Conservation (phyloP, 2,888 invertebrate species). For the Callyntrura sp. region DNA sequence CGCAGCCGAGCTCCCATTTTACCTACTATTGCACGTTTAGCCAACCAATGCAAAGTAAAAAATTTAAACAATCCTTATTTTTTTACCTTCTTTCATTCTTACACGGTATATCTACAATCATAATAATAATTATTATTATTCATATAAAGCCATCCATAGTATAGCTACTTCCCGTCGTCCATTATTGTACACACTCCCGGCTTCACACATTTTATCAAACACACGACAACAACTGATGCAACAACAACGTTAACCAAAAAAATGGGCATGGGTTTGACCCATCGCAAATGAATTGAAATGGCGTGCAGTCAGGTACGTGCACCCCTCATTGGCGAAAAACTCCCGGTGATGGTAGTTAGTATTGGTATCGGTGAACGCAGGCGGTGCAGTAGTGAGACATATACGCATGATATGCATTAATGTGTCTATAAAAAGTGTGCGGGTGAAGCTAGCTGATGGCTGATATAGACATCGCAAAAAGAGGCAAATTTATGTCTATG, state of each 20-base stretch:
- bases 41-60: constrained; percentile 27
- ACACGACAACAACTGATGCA: constrained; percentile 44
- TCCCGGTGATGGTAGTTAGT: constrained; percentile 25
- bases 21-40: not conserved
- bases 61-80: constrained; percentile 6
- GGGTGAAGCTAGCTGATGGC: not conserved
- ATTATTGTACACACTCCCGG: constrained; percentile 58
- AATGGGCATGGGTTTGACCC: constrained; percentile 67
- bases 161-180: constrained; percentile 73
- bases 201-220: not conserved
- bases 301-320: constrained; percentile 71
- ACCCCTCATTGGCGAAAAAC: constrained; percentile 71
- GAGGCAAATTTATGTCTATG: too few species aligned
- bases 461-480: too few species aligned
- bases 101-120: constrained; percentile 26
- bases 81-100: constrained; percentile 22
- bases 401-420: constrained; percentile 4
- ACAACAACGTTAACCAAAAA: constrained; percentile 56
- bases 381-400: not conserved
- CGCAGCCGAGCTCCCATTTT: not conserved
- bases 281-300: constrained; percentile 57
- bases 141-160: constrained; percentile 59
- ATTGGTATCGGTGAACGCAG: not conserved
- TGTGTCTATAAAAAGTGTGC: constrained; percentile 17
- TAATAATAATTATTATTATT: constrained; percentile 24